A percentile compares a stretch with the other conserved stretches of the same genome.
Evolutionary conservation across 2,888 invertebrate genomes (phyloP).

Genomic region (Piscicola geometra): DNA sequence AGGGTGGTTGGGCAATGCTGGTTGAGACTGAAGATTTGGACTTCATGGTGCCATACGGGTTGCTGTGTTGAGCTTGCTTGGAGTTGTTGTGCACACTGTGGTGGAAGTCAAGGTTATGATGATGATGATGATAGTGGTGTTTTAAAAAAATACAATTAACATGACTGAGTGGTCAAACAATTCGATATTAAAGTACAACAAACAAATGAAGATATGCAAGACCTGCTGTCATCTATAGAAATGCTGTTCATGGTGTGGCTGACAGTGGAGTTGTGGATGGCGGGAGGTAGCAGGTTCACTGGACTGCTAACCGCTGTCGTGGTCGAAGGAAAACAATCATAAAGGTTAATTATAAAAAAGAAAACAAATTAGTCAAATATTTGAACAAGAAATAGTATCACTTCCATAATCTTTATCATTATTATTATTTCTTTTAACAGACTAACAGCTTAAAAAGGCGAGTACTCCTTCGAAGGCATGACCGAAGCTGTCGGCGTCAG

Average conservation of each 20-base stretch:
- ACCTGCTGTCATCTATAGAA: slow-evolving; percentile 8
- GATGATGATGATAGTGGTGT: no score
- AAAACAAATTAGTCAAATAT: background rate
- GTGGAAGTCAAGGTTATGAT: no score
- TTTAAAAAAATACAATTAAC: no score
- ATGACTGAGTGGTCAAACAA: no score
- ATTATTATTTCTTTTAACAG: background rate
- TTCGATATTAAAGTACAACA: no score
- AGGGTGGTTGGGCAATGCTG: background rate
- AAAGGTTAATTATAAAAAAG: background rate
- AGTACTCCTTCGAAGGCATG: slow-evolving; percentile 24
- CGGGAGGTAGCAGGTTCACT: background rate
- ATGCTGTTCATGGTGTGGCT: background rate
- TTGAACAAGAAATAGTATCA: background rate
- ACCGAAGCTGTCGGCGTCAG: slow-evolving; percentile 34
- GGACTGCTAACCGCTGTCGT: background rate
- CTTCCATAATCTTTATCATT: background rate
- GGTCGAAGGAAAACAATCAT: background rate
- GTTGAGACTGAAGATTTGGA: background rate
- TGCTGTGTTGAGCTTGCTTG: background rate
- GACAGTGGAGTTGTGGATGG: background rate
- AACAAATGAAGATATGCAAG: no score
- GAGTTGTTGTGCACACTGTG: slow-evolving; percentile 5
- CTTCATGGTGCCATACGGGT: slow-evolving; percentile 5
- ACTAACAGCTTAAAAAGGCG: slow-evolving; percentile 26